Base-by-base conservation (phyloP, 2,113 vertebrate genomes). In the Myotis yumanensis region DNA sequence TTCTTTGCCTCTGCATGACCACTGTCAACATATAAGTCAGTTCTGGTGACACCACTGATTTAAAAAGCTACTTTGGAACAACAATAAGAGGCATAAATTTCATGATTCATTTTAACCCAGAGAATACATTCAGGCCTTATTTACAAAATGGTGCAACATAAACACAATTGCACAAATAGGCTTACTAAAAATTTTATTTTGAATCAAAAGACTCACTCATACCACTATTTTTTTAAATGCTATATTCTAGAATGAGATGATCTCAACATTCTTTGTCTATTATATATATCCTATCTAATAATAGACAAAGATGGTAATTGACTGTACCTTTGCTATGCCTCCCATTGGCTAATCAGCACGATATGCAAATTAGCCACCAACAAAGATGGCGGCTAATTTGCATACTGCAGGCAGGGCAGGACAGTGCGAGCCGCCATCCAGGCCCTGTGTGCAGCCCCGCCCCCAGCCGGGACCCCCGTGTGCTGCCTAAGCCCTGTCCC, bases 1-100 rank as follows among this genome's bases (percentile, higher is more conserved):
- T 68, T 79, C 69, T 73, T 95, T 92, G 75, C 32, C 69, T 69
- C 40, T 71, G 48, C 91, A 86, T 72, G 57, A 94, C 75, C 68
- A 82, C 16, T 35, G 11, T 11, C 7, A 32, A 22, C 15, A 6
- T 69, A 59, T 32, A 89, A 66, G 75, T 69, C 69, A 89, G 32
- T 86, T 73, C 66, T 52, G n/a, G 51, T 32, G 43, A 89, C 3
- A 85, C 11, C 28, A 11, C 7, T 73, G n/a, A 69, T 40, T 79
- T 30, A 30, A 40, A 90, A 76, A 96, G 48, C 59, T 62, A 15
- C 59, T 54, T 5, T 35, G 62, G 62, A 76, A 75, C n/a, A 62
- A 83, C 7, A 57, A 30, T 5, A 46, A 35, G 54, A 80, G 22
- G 20, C 25, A 6, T 43, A 25, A 40, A 32, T 52, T 89, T 51